These are phyloP conservation scores for Pycnomerus fuliginosus DNA, from an alignment of 2,888 invertebrate species.

Conservation along the genomic window DNA sequence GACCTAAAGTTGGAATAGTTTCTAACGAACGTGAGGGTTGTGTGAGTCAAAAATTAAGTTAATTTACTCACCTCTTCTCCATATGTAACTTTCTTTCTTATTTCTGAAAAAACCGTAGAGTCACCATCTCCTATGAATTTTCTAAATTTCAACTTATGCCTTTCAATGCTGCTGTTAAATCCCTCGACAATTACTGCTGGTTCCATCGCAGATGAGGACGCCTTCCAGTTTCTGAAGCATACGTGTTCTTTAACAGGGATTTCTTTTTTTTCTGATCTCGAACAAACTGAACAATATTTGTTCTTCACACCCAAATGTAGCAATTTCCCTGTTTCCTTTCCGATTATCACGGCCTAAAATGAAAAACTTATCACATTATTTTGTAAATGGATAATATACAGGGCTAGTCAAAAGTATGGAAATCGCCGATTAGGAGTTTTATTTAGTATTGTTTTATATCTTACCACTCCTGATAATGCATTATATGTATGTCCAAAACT, in stretches of 20 bases:
- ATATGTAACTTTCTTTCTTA: conserved; percentile 23
- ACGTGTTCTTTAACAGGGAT: conserved; percentile 1
- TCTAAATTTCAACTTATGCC: conserved; percentile 13
- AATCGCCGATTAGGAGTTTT: too few species aligned
- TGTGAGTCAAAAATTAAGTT: too few species aligned
- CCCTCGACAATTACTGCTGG: conserved; percentile 23
- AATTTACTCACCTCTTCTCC: conserved; percentile 16
- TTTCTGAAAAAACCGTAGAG: conserved; percentile 21
- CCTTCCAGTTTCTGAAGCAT: conserved; percentile 25
- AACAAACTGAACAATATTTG: conserved; percentile 18
- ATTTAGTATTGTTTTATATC: too few species aligned
- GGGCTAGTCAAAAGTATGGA: too few species aligned
- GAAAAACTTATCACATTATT: neutral
- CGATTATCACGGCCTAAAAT: conserved; percentile 12
- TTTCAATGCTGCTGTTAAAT: conserved; percentile 16
- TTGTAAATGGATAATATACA: too few species aligned
- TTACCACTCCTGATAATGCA: conserved; percentile 22
- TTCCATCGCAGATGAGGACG: conserved; percentile 23
- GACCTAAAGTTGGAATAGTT: too few species aligned
- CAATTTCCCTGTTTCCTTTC: conserved; percentile 8
- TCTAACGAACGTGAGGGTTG: too few species aligned
- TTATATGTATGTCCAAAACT: conserved; percentile 22
- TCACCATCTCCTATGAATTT: conserved; percentile 25
- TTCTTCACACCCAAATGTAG: conserved; percentile 17
- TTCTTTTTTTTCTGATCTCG: neutral